Conservation (phyloP, 2,888 invertebrate species). For the Argyresthia goedartella region DNA sequence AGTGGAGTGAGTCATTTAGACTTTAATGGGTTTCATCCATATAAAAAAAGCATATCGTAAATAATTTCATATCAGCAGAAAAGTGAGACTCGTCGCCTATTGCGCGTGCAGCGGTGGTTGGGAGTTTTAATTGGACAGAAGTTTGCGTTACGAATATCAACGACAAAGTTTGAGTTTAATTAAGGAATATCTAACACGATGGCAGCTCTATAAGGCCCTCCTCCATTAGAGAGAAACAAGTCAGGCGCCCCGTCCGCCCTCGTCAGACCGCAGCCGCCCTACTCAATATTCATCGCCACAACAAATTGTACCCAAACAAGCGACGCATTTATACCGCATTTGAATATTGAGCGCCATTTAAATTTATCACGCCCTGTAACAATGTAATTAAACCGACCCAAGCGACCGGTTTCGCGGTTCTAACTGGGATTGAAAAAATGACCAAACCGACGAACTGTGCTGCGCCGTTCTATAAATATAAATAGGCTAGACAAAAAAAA, state of each 20-base stretch:
- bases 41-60: not conserved
- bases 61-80: not conserved
- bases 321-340: conserved; percentile 39
- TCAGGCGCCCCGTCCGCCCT: conserved; percentile 13
- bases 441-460: conserved; percentile 7
- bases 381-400: conserved; percentile 45
- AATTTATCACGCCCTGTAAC: conserved; percentile 36
- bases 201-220: conserved; percentile 42
- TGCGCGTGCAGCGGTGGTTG: not conserved
- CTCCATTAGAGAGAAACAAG: conserved; percentile 55
- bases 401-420: conserved; percentile 27
- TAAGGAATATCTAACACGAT: conserved; percentile 54
- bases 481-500: conserved; percentile 23
- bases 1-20: not conserved
- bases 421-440: conserved; percentile 30
- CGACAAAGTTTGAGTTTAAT: conserved; percentile 49
- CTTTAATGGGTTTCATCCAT: conserved; percentile 2
- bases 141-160: conserved; percentile 48
- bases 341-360: conserved; percentile 37
- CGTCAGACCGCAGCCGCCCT: conserved; percentile 17
- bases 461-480: conserved; percentile 10
- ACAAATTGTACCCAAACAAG: conserved; percentile 39
- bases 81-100: too few relatives aligned
- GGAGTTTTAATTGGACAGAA: conserved; percentile 39
- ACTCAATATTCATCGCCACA: conserved; percentile 53